A percentile compares a stretch with the other conserved stretches of the same genome.
phyloP scores from a whole-genome alignment of 2,113 vertebrate genomes.

The Xenopus borealis region DNA sequence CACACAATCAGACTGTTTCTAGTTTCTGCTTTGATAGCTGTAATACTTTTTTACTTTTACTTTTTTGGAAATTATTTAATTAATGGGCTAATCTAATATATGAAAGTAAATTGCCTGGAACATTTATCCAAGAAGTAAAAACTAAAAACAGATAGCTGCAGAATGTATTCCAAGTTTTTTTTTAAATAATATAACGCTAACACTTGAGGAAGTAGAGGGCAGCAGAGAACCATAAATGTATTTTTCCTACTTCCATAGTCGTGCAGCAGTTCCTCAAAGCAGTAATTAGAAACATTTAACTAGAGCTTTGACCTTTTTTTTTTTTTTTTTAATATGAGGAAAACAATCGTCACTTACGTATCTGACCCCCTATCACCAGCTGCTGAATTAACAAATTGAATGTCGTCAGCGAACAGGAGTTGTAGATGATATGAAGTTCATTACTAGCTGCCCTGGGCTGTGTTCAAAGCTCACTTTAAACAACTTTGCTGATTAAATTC shows the following conservation, averaged over 20 bases:
- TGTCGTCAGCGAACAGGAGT: constrained; percentile 77
- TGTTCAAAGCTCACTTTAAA: constrained; percentile 70
- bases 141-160: neutral
- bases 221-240: neutral
- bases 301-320: constrained; percentile 67
- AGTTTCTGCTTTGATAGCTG: neutral
- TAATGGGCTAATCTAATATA: neutral
- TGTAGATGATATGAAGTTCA: constrained; percentile 73
- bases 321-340: constrained; percentile 24
- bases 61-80: neutral
- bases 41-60: no score
- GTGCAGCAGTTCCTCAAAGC: constrained; percentile 70
- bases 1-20: neutral
- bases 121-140: neutral
- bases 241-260: constrained; percentile 54
- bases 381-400: constrained; percentile 82
- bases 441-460: constrained; percentile 64
- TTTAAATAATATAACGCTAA: neutral
- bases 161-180: neutral
- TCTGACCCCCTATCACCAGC: constrained; percentile 77
- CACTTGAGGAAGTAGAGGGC: constrained; percentile 29
- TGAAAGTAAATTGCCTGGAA: neutral
- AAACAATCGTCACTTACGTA: constrained; percentile 78
- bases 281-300: constrained; percentile 77
- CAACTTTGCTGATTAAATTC: constrained; percentile 81